phyloP scores from a whole-genome alignment of 2,113 vertebrate species.

The Rhinoptilus africanus region DNA sequence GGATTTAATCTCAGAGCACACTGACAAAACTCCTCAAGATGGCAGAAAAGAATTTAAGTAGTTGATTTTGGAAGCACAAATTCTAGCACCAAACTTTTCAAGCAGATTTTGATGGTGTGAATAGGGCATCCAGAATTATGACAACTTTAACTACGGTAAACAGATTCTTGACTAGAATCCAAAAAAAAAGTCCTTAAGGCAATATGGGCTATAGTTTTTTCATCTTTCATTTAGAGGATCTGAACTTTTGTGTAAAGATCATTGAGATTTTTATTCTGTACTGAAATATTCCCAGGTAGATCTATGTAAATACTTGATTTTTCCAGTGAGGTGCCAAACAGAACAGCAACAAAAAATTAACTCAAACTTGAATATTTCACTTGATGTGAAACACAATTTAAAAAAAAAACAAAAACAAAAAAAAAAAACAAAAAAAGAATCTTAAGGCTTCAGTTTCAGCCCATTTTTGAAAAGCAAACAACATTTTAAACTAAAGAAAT shows the following conservation, averaged over 20 bases:
- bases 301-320: neutral
- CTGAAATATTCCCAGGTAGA: neutral
- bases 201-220: neutral
- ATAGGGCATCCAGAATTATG: constrained; percentile 45
- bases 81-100: neutral
- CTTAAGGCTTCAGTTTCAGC: neutral
- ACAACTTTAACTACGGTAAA: neutral
- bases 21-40: constrained; percentile 13
- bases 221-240: neutral
- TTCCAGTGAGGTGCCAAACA: neutral
- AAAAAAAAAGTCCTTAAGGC: neutral
- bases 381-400: no score
- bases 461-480: neutral
- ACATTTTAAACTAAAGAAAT: neutral
- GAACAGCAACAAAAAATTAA: neutral
- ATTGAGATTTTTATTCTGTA: neutral
- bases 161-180: constrained; percentile 25
- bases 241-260: neutral
- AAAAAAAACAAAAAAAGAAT: neutral
- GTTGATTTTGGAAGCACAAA: constrained; percentile 26
- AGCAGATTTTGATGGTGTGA: constrained; percentile 44
- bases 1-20: neutral
- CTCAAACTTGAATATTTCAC: neutral
- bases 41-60: neutral
- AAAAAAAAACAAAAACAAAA: neutral